Evolutionary conservation across 2,888 invertebrate species (phyloP).

Genomic region (Torymus auratus): DNA sequence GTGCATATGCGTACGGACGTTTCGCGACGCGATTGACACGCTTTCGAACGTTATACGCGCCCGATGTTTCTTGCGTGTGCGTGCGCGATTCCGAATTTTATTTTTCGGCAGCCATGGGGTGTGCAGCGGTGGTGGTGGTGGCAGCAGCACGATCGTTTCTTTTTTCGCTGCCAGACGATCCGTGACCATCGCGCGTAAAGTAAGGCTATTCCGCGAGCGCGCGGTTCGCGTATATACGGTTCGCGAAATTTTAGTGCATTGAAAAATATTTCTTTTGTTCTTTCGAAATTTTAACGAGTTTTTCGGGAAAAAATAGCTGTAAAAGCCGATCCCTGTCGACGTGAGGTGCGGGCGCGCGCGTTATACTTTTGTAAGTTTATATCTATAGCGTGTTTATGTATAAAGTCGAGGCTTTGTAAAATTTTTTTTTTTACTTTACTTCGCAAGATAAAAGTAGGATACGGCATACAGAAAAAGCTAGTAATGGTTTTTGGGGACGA

Average conservation of each 20-base stretch:
- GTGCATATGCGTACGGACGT: constrained; percentile 35
- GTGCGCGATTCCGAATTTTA: constrained; percentile 18
- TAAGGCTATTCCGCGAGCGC: constrained; percentile 21
- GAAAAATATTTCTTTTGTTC: constrained; percentile 14
- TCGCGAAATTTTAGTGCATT: constrained; percentile 9
- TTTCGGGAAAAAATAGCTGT: no score
- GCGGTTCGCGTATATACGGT: constrained; percentile 31
- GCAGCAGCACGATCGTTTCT: not conserved
- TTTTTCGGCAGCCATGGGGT: constrained; percentile 21
- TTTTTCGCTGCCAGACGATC: constrained; percentile 17
- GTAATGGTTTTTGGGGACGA: no score
- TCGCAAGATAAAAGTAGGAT: constrained; percentile 1
- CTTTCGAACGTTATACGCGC: constrained; percentile 35
- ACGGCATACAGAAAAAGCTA: no score
- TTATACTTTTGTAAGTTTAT: not conserved
- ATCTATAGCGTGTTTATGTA: not conserved
- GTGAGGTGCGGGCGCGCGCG: no score
- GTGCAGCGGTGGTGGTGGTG: not conserved
- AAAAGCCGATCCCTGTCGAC: no score
- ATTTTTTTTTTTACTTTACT: not conserved
- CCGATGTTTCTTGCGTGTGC: constrained; percentile 21
- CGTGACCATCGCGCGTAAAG: constrained; percentile 32
- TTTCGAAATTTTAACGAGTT: not conserved
- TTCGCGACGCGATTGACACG: constrained; percentile 59
- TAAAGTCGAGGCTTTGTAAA: no score